Conservation (phyloP, 2,888 invertebrate genomes). For the Automeris io region DNA sequence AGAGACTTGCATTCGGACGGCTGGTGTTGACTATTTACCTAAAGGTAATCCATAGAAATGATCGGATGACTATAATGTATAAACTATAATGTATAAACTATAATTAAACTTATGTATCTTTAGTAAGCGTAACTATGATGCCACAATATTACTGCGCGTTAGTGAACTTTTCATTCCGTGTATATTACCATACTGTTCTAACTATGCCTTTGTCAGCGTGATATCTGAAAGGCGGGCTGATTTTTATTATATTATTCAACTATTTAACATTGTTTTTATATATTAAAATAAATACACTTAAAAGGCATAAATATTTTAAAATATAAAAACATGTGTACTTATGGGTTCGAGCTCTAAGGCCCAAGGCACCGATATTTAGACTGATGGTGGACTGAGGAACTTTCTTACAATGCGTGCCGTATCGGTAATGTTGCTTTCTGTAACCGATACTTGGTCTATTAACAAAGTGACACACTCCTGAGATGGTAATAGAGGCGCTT, state of each 20-base stretch:
- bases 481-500: too few relatives aligned
- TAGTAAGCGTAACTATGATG: slow-evolving; percentile 64
- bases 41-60: slow-evolving; percentile 31
- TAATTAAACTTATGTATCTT: too few relatives aligned
- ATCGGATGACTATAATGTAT: slow-evolving; percentile 45
- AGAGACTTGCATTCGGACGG: slow-evolving; percentile 52
- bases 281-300: too few relatives aligned
- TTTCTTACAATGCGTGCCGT: too few relatives aligned
- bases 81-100: slow-evolving; percentile 38
- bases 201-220: neutral
- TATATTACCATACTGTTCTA: neutral
- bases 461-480: too few relatives aligned
- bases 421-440: too few relatives aligned
- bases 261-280: neutral
- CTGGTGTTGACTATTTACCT: slow-evolving; percentile 33
- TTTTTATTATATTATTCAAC: neutral
- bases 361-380: too few relatives aligned
- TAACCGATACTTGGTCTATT: too few relatives aligned
- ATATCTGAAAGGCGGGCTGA: neutral
- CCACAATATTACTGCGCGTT: slow-evolving; percentile 47
- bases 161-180: slow-evolving; percentile 73
- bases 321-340: too few relatives aligned
- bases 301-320: too few relatives aligned
- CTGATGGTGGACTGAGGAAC: too few relatives aligned
- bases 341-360: too few relatives aligned